These are phyloP conservation scores for Emydura subglobosa DNA, from an alignment of 2,113 vertebrate genomes.

Conservation along the genomic window DNA sequence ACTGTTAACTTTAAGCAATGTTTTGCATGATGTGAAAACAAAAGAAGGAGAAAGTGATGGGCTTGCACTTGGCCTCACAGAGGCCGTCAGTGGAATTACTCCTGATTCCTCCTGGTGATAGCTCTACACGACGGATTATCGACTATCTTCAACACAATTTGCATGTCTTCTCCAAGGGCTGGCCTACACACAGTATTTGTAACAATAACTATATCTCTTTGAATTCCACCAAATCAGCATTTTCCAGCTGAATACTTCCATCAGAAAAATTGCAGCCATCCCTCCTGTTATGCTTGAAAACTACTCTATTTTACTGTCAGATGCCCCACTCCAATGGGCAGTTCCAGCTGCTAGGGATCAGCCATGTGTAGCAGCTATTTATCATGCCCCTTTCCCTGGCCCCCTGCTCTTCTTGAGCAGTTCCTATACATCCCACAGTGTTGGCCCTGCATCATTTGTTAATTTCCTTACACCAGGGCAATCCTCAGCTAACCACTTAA, in stretches of 20 bases:
- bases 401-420: background rate
- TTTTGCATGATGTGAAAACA: background rate
- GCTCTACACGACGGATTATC: no score
- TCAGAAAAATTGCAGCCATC: no score
- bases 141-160: no score
- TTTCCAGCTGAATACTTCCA: no score
- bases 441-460: background rate
- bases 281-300: background rate
- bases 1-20: background rate
- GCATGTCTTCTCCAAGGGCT: no score
- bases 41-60: background rate
- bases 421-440: background rate
- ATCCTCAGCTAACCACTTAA: background rate
- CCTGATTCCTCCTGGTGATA: no score
- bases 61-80: background rate
- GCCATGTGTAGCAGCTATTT: no score
- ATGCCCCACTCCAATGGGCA: no score
- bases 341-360: background rate
- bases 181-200: no score
- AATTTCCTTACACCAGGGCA: background rate
- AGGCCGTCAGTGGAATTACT: no score
- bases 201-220: no score
- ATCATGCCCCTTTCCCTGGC: background rate
- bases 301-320: background rate
- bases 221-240: no score